Conservation (phyloP, 2,797 vertebrate genomes). For the Helarctos malayanus region DNA sequence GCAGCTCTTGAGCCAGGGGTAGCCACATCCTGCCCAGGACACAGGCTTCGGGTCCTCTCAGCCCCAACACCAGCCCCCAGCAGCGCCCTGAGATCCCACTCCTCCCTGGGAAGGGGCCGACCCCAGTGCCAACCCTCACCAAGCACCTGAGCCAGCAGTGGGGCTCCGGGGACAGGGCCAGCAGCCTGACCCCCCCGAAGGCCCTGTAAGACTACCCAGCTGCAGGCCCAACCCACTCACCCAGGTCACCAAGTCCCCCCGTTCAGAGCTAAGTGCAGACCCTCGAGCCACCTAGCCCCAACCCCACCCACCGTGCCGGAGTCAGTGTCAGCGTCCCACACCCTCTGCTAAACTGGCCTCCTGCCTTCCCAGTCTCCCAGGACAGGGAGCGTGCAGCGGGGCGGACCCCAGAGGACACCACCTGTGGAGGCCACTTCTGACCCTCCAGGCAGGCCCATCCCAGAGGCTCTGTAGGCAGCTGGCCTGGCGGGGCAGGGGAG, state of each 20-base stretch:
- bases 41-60: not conserved
- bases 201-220: not conserved
- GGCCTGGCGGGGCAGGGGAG: too few species aligned
- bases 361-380: not conserved
- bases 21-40: not conserved
- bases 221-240: not conserved
- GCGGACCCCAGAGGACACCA: not conserved
- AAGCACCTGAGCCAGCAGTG: not conserved
- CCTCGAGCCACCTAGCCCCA: not conserved
- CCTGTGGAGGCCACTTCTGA: not conserved
- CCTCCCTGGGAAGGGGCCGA: not conserved
- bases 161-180: not conserved
- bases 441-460: not conserved
- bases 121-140: rapidly evolving
- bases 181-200: not conserved
- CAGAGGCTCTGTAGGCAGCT: not conserved
- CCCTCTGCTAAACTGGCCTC: not conserved
- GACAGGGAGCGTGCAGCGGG: rapidly evolving
- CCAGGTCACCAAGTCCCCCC: not conserved
- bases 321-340: not conserved
- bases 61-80: too few species aligned
- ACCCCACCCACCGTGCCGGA: not conserved
- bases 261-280: not conserved
- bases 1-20: rapidly evolving
- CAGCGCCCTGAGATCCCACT: not conserved